Base-by-base conservation (phyloP, 2,113 vertebrate species). In the Hemicordylus capensis region DNA sequence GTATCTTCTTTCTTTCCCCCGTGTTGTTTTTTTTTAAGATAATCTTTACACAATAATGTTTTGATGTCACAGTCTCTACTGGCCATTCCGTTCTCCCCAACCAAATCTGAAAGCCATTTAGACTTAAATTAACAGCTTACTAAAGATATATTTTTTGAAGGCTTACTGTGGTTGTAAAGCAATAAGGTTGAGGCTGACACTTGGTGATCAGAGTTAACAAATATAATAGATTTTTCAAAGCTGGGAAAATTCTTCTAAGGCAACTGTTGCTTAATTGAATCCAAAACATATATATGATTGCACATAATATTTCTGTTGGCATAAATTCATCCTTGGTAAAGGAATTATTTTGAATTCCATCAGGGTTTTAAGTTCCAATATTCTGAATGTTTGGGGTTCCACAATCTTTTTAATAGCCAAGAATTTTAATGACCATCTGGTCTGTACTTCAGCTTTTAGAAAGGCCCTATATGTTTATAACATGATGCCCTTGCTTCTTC, bases 91-190 rank as follows among this genome's bases (percentile, higher is more conserved):
- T 94, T 92, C 91, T 94, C 87, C 90, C 90, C 92, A 87, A 93
- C 88, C 87, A 91, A 93, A 94, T 85, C 90, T 91, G 90, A 96
- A 96, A 96, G 95, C 96, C 96, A 95, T 95, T 92, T 74, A 88
- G 92, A 93, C 94, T 93, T 90, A 93, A 79, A 92, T 93, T 94
- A 86, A 94, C 90, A 91, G 83, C 90, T 94, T 85, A 87, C 80
- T 83, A 87, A 86, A 86, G 89, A 89, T 90, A 80, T 92, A 67
- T 90, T 89, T 83, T n/a, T 85, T 82, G 88, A 94, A 94, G 92
- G 92, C 91, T 83, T 91, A 84, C 88, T 93, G 91, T 92, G 91
- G 91, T 91, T 94, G 94, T 88, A 93, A 95, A 96, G 96, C 96
- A 97, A 95, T 96, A 96, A 95, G 93, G 92, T 93, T 93, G 92